Conservation (phyloP, 2,113 vertebrate genomes). For the Xiphophorus maculatus region DNA sequence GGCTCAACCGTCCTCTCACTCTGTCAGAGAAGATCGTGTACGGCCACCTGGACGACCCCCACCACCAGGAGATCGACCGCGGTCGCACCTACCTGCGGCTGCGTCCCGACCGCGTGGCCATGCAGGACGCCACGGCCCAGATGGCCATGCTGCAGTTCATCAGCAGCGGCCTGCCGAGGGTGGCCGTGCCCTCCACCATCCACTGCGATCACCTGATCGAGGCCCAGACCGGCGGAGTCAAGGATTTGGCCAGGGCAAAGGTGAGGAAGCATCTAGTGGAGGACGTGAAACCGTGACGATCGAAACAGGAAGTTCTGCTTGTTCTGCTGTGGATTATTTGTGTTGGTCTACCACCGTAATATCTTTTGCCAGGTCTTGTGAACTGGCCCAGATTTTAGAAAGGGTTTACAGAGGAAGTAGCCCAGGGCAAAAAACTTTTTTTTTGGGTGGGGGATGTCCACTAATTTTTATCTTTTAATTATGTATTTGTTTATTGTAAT, state of each 20-base stretch:
- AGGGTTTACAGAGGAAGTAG: too few species aligned
- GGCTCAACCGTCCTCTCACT: slow-evolving; percentile 89
- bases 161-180: slow-evolving; percentile 91
- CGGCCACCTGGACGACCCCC: slow-evolving; percentile 90
- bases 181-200: slow-evolving; percentile 94
- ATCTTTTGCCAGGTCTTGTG: too few species aligned
- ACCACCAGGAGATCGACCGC: slow-evolving; percentile 86
- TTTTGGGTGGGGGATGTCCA: too few species aligned
- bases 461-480: too few species aligned
- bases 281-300: too few species aligned
- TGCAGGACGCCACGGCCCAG: slow-evolving; percentile 96
- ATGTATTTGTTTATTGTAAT: too few species aligned
- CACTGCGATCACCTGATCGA: slow-evolving; percentile 97
- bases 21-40: slow-evolving; percentile 96
- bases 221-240: slow-evolving; percentile 87
- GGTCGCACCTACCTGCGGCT: slow-evolving; percentile 91
- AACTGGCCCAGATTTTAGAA: too few species aligned
- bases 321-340: too few species aligned
- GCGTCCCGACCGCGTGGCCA: slow-evolving; percentile 90
- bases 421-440: too few species aligned
- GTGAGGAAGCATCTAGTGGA: slow-evolving; percentile 63
- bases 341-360: too few species aligned
- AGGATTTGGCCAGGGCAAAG: slow-evolving; percentile 91
- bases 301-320: too few species aligned
- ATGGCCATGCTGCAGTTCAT: slow-evolving; percentile 99